These are phyloP conservation scores for Myotis myotis DNA, from an alignment of 2,797 vertebrate species.

Conservation along the genomic window DNA sequence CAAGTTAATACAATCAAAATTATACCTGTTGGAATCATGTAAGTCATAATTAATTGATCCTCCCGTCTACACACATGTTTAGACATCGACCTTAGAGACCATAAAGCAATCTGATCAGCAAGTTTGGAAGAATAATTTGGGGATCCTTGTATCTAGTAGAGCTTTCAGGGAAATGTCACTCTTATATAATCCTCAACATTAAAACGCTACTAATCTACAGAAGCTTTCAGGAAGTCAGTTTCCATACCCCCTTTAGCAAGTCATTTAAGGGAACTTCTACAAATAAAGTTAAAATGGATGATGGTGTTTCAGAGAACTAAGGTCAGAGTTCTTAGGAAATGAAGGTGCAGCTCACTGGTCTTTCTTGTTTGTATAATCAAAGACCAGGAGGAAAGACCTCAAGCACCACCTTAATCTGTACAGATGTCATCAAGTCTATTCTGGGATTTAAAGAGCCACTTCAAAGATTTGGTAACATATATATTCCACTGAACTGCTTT, in stretches of 20 bases:
- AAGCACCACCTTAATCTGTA: neutral
- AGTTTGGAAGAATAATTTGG: neutral
- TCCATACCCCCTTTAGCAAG: neutral
- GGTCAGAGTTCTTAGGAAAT: neutral
- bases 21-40: neutral
- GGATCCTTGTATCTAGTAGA: neutral
- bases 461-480: neutral
- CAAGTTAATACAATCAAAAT: neutral
- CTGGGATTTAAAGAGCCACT: neutral
- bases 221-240: neutral
- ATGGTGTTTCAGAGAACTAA: conserved; percentile 6
- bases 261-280: conserved; percentile 27
- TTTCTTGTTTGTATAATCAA: conserved; percentile 38
- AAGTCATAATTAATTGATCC: neutral
- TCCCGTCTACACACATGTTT: neutral
- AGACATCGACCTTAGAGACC: neutral
- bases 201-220: neutral
- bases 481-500: neutral
- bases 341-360: neutral
- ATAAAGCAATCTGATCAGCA: neutral
- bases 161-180: neutral
- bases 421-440: neutral
- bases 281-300: neutral
- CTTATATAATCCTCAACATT: neutral
- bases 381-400: conserved; percentile 13